phyloP scores from a whole-genome alignment of 2,797 vertebrate species.

The Eupleurogrammus muticus region DNA sequence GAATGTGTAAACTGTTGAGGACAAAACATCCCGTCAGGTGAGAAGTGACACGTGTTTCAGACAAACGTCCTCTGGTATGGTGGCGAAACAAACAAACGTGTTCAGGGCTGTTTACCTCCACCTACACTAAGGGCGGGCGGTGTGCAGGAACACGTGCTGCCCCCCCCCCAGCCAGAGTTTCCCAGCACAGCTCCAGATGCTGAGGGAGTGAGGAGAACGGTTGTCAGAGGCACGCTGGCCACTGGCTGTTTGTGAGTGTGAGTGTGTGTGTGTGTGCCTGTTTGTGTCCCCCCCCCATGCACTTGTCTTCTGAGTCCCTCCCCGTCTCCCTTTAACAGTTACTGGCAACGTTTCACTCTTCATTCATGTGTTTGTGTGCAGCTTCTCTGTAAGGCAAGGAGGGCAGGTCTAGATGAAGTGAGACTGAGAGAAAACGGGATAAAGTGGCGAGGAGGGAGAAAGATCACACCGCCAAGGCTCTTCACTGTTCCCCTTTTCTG shows the following conservation, averaged over 20 bases:
- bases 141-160: slow-evolving; percentile 19
- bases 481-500: slow-evolving; percentile 51
- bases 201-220: slow-evolving; percentile 45
- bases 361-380: slow-evolving; percentile 52
- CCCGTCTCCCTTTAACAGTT: slow-evolving; percentile 63
- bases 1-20: slow-evolving; percentile 59
- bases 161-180: slow-evolving; percentile 21
- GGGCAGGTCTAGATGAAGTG: slow-evolving; percentile 53
- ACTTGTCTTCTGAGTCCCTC: slow-evolving; percentile 51
- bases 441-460: slow-evolving; percentile 56
- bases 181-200: slow-evolving; percentile 47
- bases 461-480: slow-evolving; percentile 55
- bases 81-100: slow-evolving; percentile 56
- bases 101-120: slow-evolving; percentile 38
- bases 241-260: slow-evolving; percentile 37
- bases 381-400: slow-evolving; percentile 70
- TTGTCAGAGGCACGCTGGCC: slow-evolving; percentile 67
- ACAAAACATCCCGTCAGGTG: slow-evolving; percentile 65
- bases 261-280: slow-evolving; percentile 28
- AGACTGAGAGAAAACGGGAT: slow-evolving; percentile 56
- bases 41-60: slow-evolving; percentile 58
- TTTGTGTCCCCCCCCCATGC: slow-evolving; percentile 39
- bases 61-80: slow-evolving; percentile 54
- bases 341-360: slow-evolving; percentile 56
- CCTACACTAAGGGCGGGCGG: slow-evolving; percentile 43